Evolutionary conservation across 2,888 invertebrate species (phyloP).

Genomic region (Zootermopsis nevadensis): DNA sequence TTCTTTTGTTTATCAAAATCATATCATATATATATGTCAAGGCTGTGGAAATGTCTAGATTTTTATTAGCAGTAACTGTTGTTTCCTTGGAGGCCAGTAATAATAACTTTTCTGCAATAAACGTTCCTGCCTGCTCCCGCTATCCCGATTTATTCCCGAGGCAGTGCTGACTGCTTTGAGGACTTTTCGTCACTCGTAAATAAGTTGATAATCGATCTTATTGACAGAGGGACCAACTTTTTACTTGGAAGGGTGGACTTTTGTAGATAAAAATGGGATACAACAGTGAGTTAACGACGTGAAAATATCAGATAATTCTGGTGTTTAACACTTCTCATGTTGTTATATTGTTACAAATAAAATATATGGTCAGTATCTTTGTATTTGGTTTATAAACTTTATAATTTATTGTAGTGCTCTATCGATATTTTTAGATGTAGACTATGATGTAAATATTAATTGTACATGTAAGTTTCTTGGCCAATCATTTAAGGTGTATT

Average conservation of each 20-base stretch:
- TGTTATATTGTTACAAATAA: constrained; percentile 33
- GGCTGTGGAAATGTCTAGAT: too few species aligned
- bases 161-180: background rate
- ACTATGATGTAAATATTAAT: constrained; percentile 26
- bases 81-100: too few species aligned
- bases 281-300: background rate
- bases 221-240: constrained; percentile 8
- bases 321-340: background rate
- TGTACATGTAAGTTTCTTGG: constrained; percentile 19
- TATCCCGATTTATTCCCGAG: background rate
- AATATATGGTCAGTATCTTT: constrained; percentile 26
- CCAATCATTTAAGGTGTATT: background rate
- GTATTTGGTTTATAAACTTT: constrained; percentile 39
- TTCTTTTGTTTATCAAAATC: too few species aligned
- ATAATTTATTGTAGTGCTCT: constrained; percentile 38
- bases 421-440: constrained; percentile 14
- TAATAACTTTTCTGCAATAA: constrained; percentile 14
- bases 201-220: background rate
- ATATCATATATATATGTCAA: too few species aligned
- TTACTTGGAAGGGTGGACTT: background rate
- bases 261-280: background rate
- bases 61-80: too few species aligned
- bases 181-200: background rate
- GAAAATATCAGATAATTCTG: background rate
- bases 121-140: background rate